Percentiles rank a stretch among this genome's conserved stretches.
Evolutionary conservation across 2,797 vertebrate genomes (phyloP).

Genomic region (Synaphobranchus kaupii): DNA sequence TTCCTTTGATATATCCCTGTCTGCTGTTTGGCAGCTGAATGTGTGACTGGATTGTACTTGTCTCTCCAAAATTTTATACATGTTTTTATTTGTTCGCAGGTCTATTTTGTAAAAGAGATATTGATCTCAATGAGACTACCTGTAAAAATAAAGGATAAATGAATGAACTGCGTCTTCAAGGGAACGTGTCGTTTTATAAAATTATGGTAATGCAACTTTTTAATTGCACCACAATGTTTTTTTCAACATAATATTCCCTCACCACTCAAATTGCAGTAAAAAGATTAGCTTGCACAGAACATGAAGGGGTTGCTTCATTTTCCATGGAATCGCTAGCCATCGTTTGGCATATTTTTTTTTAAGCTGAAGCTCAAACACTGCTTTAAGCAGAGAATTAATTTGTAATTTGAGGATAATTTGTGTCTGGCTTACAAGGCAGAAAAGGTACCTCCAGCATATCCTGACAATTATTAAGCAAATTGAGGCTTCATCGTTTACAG

Average conservation of each 20-base stretch:
- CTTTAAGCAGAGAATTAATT: slow-evolving; percentile 3
- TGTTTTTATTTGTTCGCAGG: too few species aligned
- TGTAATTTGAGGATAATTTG: background rate
- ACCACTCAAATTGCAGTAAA: background rate
- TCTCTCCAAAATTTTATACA: too few species aligned
- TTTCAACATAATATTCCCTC: background rate
- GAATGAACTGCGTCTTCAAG: background rate
- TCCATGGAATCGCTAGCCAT: background rate
- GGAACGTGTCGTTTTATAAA: background rate
- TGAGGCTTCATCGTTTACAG: slow-evolving; percentile 11
- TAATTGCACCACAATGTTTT: background rate
- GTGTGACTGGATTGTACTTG: too few species aligned
- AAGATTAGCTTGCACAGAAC: background rate
- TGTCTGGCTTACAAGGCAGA: background rate
- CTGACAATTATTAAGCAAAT: slow-evolving; percentile 9
- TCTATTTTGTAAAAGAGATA: background rate
- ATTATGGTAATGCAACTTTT: background rate
- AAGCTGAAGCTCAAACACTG: background rate
- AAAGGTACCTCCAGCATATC: background rate
- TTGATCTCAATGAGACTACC: too few species aligned
- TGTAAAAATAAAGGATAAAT: background rate
- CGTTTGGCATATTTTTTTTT: background rate
- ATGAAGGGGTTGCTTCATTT: background rate
- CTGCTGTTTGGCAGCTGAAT: too few species aligned
- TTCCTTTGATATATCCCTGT: too few species aligned